Conservation (phyloP, 2,888 invertebrate genomes). For the Caenorhabditis sp. region DNA sequence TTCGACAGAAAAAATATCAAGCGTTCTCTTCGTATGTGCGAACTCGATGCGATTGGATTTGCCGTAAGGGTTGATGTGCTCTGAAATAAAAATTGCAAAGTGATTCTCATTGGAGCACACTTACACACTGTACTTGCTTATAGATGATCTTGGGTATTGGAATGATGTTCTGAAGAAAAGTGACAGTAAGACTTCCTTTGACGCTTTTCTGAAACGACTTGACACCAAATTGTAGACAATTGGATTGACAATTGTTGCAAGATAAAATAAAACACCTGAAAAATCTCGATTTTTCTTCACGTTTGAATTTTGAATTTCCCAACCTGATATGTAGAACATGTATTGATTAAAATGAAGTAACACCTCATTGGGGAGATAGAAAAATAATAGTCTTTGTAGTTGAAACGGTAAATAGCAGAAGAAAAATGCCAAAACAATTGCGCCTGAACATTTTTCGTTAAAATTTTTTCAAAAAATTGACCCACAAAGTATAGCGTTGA, state of each 20-base stretch:
- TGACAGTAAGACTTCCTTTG: conserved; percentile 47
- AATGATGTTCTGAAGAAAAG: conserved; percentile 19
- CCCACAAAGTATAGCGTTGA: conserved; percentile 36
- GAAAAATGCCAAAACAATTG: conserved; percentile 58
- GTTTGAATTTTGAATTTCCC: too few relatives aligned
- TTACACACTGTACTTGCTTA: conserved; percentile 37
- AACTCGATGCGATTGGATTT: conserved; percentile 17
- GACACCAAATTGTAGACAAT: conserved; percentile 59
- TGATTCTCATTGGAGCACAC: too few relatives aligned
- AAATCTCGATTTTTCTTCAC: too few relatives aligned
- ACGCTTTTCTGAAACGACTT: conserved; percentile 52
- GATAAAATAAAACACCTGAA: conserved; percentile 58
- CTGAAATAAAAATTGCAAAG: conserved; percentile 12
- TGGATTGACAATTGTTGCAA: conserved; percentile 57
- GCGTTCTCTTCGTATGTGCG: conserved; percentile 2
- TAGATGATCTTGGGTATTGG: conserved; percentile 15
- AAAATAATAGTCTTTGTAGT: conserved; percentile 56
- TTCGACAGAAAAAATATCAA: neutral
- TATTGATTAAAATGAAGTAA: conserved; percentile 50
- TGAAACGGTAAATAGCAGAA: conserved; percentile 61
- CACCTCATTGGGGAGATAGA: conserved; percentile 46
- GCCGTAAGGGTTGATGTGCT: conserved; percentile 28
- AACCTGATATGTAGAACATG: conserved; percentile 59
- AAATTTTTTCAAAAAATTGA: neutral
- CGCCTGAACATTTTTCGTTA: conserved; percentile 41